Evolutionary conservation across 2,113 vertebrate species (phyloP).

Genomic region (Cynocephalus volans): DNA sequence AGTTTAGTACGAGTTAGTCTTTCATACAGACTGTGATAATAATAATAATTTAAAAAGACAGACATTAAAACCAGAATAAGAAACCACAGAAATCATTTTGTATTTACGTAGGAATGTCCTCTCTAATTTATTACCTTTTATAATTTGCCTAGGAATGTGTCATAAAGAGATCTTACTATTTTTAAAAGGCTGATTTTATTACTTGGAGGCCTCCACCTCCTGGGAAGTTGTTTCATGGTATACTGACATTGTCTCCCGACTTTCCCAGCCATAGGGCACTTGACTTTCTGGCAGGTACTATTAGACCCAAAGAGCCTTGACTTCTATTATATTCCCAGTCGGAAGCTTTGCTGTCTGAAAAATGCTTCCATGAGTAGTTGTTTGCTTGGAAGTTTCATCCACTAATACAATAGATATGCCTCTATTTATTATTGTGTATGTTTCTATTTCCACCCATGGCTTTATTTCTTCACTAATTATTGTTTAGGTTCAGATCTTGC

Average conservation of each 20-base stretch:
- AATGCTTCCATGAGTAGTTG: background rate
- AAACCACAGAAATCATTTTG: background rate
- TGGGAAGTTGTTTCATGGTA: background rate
- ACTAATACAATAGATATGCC: background rate
- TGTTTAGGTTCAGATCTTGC: background rate
- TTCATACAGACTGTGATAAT: background rate
- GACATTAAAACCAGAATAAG: background rate
- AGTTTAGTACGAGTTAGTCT: background rate
- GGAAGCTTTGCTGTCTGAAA: background rate
- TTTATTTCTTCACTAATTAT: slow-evolving; percentile 37
- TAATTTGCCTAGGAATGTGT: background rate
- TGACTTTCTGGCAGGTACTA: background rate
- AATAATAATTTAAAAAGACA: background rate
- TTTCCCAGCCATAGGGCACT: background rate
- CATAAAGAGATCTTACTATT: background rate
- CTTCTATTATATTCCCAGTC: background rate
- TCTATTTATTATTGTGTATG: background rate
- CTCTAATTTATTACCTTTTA: background rate
- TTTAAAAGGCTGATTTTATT: background rate
- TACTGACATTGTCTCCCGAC: background rate
- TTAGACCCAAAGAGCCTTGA: background rate
- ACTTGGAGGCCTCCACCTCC: background rate
- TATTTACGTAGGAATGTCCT: background rate
- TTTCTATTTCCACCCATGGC: background rate
- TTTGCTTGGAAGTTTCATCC: background rate